A percentile compares a stretch with the other conserved stretches of the same genome.
phyloP scores from a whole-genome alignment of 1,140 invertebrate genomes.

The Drosophila mojavensis region DNA sequence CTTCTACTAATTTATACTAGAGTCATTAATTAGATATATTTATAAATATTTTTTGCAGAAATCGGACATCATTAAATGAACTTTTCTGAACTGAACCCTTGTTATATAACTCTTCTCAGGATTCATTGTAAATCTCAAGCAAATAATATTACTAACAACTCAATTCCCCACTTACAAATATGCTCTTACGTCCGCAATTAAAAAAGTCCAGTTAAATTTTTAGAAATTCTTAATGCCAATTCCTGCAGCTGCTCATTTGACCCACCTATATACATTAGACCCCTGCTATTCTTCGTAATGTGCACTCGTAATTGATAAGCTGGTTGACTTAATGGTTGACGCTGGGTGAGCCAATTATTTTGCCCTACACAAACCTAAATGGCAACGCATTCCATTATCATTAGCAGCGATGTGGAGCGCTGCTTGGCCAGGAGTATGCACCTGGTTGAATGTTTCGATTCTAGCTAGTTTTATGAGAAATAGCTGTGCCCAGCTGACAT shows the following conservation, averaged over 20 bases:
- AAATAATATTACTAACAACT: too few species aligned
- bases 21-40: too few species aligned
- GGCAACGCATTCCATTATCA: constrained; percentile 11
- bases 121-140: too few species aligned
- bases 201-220: too few species aligned
- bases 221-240: too few species aligned
- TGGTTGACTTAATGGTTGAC: not conserved
- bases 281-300: not conserved
- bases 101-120: not conserved
- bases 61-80: too few species aligned
- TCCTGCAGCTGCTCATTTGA: too few species aligned
- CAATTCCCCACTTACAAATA: too few species aligned
- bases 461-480: constrained; percentile 30
- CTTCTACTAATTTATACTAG: too few species aligned
- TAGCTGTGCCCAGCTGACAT: constrained; percentile 28
- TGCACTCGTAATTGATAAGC: constrained; percentile 16
- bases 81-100: too few species aligned
- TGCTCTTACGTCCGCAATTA: too few species aligned
- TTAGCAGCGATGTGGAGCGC: constrained; percentile 2
- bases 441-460: not conserved
- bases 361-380: not conserved
- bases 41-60: not conserved
- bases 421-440: constrained; percentile 1
- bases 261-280: too few species aligned
- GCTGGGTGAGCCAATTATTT: constrained; percentile 17